Evolutionary conservation across 2,888 invertebrate genomes (phyloP).

Genomic region (Coleophora deauratella): DNA sequence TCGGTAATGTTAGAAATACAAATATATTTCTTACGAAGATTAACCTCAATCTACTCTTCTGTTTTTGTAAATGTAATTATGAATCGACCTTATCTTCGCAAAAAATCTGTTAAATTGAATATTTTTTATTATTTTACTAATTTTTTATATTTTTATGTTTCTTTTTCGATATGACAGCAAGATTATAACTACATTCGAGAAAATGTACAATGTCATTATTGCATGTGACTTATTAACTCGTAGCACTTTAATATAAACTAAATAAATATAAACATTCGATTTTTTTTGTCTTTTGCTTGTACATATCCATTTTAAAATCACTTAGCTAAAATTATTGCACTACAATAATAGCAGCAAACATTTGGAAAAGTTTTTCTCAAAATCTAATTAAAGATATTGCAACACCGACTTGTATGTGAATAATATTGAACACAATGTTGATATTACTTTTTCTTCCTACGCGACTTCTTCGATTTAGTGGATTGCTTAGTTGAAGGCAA

Average conservation of each 20-base stretch:
- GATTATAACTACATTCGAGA: slow-evolving; percentile 30
- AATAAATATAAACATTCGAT: slow-evolving; percentile 25
- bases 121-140: slow-evolving; percentile 55
- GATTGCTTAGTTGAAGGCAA: slow-evolving; percentile 56
- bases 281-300: slow-evolving; percentile 55
- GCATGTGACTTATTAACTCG: slow-evolving; percentile 19
- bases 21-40: slow-evolving; percentile 1
- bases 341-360: slow-evolving; percentile 43
- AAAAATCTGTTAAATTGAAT: slow-evolving; percentile 29
- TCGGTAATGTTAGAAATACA: neutral
- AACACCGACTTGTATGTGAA: slow-evolving; percentile 30
- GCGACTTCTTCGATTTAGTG: slow-evolving; percentile 70
- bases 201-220: neutral
- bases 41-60: neutral
- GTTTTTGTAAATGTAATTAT: no score
- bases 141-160: slow-evolving; percentile 55
- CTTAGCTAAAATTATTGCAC: slow-evolving; percentile 45
- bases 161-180: slow-evolving; percentile 43
- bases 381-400: slow-evolving; percentile 19
- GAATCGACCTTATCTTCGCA: slow-evolving; percentile 25
- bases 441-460: slow-evolving; percentile 76
- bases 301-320: slow-evolving; percentile 42
- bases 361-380: slow-evolving; percentile 20
- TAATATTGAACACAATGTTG: slow-evolving; percentile 41
- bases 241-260: slow-evolving; percentile 27